A percentile compares a stretch with the other conserved stretches of the same genome.
Evolutionary conservation across 2,888 invertebrate species (phyloP).

Genomic region (Thymelicus lineola): DNA sequence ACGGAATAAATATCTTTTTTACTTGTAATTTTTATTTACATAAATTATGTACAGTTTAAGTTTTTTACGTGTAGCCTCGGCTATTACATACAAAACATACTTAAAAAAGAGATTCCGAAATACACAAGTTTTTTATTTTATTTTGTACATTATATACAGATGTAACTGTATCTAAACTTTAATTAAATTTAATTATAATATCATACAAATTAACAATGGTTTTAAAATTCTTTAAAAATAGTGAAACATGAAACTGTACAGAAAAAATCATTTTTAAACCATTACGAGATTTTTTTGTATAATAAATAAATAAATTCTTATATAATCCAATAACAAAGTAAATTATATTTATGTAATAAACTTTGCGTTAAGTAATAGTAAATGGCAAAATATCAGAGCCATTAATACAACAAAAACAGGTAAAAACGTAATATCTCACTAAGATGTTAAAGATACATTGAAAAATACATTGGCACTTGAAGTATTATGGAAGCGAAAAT

Average conservation of each 20-base stretch:
- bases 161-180: conserved; percentile 26
- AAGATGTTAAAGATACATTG: neutral
- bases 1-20: conserved; percentile 79
- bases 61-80: conserved; percentile 59
- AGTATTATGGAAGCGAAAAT: conserved; percentile 36
- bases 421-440: conserved; percentile 38
- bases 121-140: conserved; percentile 49
- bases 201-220: conserved; percentile 25
- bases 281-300: neutral
- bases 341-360: conserved; percentile 1
- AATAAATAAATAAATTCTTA: conserved; percentile 3
- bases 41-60: conserved; percentile 70
- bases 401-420: conserved; percentile 41
- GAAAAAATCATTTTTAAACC: conserved; percentile 1
- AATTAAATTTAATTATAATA: conserved; percentile 24
- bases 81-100: conserved; percentile 68
- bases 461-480: conserved; percentile 39
- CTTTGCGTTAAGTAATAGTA: conserved; percentile 17
- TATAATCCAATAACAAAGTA: conserved; percentile 19
- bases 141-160: conserved; percentile 79
- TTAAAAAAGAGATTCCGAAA: conserved; percentile 57
- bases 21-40: conserved; percentile 72
- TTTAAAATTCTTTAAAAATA: conserved; percentile 24
- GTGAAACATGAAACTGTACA: conserved; percentile 23
- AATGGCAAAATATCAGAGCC: conserved; percentile 47